Evolutionary conservation across 1,140 invertebrate species (phyloP).

Genomic region (Araneus ventricosus): DNA sequence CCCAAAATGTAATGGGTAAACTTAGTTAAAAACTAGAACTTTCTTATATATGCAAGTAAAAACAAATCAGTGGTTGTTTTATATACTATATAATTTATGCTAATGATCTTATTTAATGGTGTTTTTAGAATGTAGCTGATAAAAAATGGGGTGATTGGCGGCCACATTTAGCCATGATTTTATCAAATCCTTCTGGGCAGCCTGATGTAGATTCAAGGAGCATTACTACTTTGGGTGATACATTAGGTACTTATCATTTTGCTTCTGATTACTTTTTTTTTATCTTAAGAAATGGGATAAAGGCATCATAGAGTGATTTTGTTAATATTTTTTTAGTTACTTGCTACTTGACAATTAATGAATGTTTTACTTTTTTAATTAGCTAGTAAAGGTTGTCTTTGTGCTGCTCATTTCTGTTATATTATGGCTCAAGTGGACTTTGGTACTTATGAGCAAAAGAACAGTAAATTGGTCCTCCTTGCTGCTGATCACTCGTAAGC

Average conservation of each 20-base stretch:
- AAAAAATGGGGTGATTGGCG: constrained; percentile 97
- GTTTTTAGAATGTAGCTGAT: constrained; percentile 85
- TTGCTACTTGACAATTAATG: not conserved
- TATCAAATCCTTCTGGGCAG: constrained; percentile 90
- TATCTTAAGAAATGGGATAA: not conserved
- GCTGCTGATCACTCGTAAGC: constrained; percentile 83
- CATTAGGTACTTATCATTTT: constrained; percentile 81
- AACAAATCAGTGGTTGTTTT: too few species aligned
- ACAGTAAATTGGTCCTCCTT: constrained; percentile 88
- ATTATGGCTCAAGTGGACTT: constrained; percentile 91
- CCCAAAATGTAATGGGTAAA: too few species aligned
- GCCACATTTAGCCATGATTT: constrained; percentile 95
- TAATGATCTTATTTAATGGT: constrained; percentile 37
- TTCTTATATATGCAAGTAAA: too few species aligned
- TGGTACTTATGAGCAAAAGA: constrained; percentile 83
- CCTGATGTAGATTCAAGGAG: constrained; percentile 91
- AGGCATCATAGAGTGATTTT: not conserved
- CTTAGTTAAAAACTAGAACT: too few species aligned
- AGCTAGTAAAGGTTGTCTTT: constrained; percentile 85
- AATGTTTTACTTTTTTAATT: constrained; percentile 62
- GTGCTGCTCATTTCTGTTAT: constrained; percentile 96
- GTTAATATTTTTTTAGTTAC: not conserved
- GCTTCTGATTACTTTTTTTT: not conserved
- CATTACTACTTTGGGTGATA: constrained; percentile 88
- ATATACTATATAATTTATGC: not conserved